Evolutionary conservation across 2,888 invertebrate genomes (phyloP), one percentile per base, ranked within the genome.

Genomic region (Rhagonycha lutea): DNA sequence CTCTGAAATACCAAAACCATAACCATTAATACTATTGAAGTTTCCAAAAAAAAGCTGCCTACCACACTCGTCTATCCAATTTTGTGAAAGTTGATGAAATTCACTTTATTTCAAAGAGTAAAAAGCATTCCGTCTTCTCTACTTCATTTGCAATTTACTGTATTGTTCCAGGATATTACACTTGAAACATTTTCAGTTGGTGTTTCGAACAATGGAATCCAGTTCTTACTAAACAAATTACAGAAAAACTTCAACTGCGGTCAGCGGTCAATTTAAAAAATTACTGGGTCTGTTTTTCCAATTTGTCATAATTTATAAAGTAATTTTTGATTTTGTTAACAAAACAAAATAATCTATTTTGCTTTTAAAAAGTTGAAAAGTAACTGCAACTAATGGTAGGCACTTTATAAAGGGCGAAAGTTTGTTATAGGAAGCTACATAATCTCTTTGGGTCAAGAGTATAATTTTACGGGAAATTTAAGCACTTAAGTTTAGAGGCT

Each of bases 391-490:
- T 47, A 47, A 47, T 47, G 47, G n/a, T n/a, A 7, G n/a, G 47
- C 47, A 47, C 47, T 47, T 47, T 47, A 47, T 47, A 47, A 47
- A 47, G 47, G 12, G 47, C 47, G 47, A 47, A 47, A 47, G 47
- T 47, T 47, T 47, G 47, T 47, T 47, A 47, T 47, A 47, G 47
- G 47, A 47, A 47, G 47, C 47, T 47, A 65, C 24, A 26, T 65
- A 72, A 72, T 68, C 61, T 24, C 68, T 60, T 63, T 61, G 68
- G 68, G 72, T 68, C 72, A 72, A 72, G 47, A 47, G 72, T 68
- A 61, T 68, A 72, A 68, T 68, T 72, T 29, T 68, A 67, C 28
- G 61, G 68, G 72, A 72, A 68, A 72, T 72, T 72, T 72, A 60
- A 60, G 67, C 72, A 72, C 72, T 68, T 61, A 65, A 24, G 29